Evolutionary conservation across 2,797 vertebrate species (phyloP).

Genomic region (Myotis planiceps): DNA sequence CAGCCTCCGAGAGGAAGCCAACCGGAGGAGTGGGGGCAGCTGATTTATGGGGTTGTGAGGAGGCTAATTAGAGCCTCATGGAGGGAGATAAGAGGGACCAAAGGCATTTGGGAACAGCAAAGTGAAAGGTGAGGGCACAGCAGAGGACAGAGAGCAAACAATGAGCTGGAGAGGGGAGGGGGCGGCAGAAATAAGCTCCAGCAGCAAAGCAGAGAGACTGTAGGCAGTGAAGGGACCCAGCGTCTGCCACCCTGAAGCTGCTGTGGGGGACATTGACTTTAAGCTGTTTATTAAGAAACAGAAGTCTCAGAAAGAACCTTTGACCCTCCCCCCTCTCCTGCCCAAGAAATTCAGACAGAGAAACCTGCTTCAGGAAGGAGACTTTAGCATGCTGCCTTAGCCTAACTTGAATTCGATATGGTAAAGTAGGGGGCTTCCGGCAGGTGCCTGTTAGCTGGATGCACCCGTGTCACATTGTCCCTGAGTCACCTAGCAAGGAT

Average conservation of each 20-base stretch:
- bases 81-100: slow-evolving; percentile 20
- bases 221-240: not conserved
- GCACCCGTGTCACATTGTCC: not conserved
- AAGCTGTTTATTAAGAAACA: not conserved
- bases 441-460: not conserved
- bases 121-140: slow-evolving; percentile 53
- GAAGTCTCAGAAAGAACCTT: not conserved
- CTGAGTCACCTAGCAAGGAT: not conserved
- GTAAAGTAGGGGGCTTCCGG: not conserved
- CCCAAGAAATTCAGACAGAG: not conserved
- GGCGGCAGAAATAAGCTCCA: not conserved
- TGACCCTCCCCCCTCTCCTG: not conserved
- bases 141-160: slow-evolving; percentile 8
- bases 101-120: slow-evolving; percentile 48
- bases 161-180: not conserved
- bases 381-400: not conserved
- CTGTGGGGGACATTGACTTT: not conserved
- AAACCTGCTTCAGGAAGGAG: not conserved
- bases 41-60: slow-evolving; percentile 61
- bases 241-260: not conserved
- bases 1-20: slow-evolving; percentile 55
- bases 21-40: slow-evolving; percentile 25
- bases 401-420: not conserved
- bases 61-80: slow-evolving; percentile 63
- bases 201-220: not conserved